Evolutionary conservation across 2,888 invertebrate genomes (phyloP).

Genomic region (Cantharis nigra): DNA sequence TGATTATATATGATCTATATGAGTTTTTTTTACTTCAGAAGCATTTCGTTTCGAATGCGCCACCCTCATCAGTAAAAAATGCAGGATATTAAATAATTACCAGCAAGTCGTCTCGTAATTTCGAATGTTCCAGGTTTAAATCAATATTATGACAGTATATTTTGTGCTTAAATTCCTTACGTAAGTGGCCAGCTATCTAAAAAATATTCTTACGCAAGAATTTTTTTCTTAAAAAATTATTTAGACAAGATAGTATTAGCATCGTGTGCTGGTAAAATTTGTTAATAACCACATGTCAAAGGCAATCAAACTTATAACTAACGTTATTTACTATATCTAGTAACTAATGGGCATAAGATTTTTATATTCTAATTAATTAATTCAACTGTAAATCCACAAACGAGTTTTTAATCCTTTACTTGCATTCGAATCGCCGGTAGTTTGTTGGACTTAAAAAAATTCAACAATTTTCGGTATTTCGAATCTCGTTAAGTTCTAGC

Average conservation of each 20-base stretch:
- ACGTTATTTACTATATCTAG: slow-evolving; percentile 3
- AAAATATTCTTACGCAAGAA: not conserved
- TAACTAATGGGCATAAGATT: not conserved
- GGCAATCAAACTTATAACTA: not conserved
- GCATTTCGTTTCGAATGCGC: too few species aligned
- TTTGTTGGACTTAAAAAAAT: not conserved
- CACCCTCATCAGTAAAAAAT: too few species aligned
- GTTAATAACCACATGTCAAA: not conserved
- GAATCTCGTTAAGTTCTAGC: not conserved
- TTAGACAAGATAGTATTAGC: not conserved
- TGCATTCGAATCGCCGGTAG: not conserved
- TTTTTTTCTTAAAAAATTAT: not conserved
- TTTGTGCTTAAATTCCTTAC: not conserved
- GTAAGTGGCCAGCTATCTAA: not conserved
- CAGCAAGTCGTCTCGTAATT: too few species aligned
- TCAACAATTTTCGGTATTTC: not conserved
- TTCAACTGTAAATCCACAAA: slow-evolving; percentile 2
- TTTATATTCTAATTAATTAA: slow-evolving; percentile 2
- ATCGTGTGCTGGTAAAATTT: not conserved
- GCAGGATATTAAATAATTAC: too few species aligned
- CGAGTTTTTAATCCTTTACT: not conserved
- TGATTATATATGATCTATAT: too few species aligned
- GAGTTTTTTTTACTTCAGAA: too few species aligned
- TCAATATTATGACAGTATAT: not conserved
- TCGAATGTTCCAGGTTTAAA: not conserved